Evolutionary conservation across 2,797 vertebrate genomes (phyloP).

Genomic region (Cossypha niveicapilla): DNA sequence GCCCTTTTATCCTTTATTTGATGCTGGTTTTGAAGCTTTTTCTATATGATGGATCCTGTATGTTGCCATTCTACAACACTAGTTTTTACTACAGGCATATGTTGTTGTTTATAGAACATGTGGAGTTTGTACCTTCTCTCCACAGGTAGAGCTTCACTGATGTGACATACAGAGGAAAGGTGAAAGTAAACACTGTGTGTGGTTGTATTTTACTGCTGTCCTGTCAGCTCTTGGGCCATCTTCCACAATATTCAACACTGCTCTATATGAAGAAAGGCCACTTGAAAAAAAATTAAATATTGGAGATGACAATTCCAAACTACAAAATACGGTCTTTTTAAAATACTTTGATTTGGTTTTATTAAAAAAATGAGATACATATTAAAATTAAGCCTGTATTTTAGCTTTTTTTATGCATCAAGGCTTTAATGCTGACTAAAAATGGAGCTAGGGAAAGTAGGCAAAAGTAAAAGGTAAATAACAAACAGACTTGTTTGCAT

Average conservation of each 20-base stretch:
- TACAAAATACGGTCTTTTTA: neutral
- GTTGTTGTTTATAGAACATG: neutral
- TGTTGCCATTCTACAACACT: neutral
- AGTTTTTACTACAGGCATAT: neutral
- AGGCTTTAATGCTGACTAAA: neutral
- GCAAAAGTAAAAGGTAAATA: neutral
- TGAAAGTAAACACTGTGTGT: too few species aligned
- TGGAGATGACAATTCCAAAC: neutral
- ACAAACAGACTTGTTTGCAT: neutral
- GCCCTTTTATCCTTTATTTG: neutral
- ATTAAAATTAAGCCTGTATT: neutral
- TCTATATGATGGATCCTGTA: neutral
- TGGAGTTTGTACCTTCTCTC: neutral
- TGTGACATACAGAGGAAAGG: neutral
- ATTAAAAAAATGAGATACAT: neutral
- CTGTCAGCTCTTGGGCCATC: neutral
- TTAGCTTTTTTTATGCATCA: neutral
- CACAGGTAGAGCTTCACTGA: accelerated
- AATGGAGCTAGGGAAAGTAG: neutral
- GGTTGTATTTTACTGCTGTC: neutral
- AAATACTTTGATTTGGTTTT: neutral
- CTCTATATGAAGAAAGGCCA: neutral
- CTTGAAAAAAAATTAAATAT: neutral
- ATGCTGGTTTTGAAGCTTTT: neutral
- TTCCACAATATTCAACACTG: neutral